phyloP scores from a whole-genome alignment of 2,113 vertebrate genomes.

The Actenoides hombroni region DNA sequence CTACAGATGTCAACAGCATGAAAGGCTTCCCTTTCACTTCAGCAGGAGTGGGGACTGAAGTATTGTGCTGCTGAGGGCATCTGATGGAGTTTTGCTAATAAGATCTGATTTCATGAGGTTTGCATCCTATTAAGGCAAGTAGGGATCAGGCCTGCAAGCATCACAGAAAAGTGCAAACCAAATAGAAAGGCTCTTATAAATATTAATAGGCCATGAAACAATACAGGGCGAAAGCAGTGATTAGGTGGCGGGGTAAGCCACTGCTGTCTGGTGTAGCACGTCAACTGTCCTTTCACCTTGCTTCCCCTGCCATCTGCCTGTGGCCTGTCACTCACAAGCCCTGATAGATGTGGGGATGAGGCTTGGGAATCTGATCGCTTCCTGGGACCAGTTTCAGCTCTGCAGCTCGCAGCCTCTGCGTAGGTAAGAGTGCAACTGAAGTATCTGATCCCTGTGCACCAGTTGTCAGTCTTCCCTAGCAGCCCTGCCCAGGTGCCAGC shows the following conservation, averaged over 20 bases:
- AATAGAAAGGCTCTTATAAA: slow-evolving; percentile 68
- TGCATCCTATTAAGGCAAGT: slow-evolving; percentile 67
- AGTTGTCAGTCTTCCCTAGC: neutral
- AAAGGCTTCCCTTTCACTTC: slow-evolving; percentile 41
- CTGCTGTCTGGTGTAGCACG: neutral
- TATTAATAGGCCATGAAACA: slow-evolving; percentile 74
- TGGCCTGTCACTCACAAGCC: neutral
- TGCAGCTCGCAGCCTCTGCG: neutral
- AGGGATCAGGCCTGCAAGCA: slow-evolving; percentile 38
- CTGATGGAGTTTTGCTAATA: slow-evolving; percentile 70
- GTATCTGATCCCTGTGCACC: neutral
- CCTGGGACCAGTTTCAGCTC: neutral
- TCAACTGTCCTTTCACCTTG: neutral
- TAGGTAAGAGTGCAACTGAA: neutral
- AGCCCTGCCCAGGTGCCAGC: neutral
- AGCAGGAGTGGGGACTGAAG: neutral
- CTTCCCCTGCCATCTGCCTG: neutral
- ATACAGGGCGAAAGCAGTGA: slow-evolving; percentile 47
- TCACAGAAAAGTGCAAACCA: slow-evolving; percentile 73
- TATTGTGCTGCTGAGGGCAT: neutral
- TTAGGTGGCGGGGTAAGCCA: neutral
- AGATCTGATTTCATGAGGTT: slow-evolving; percentile 73
- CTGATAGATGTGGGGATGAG: neutral
- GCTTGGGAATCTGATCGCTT: neutral
- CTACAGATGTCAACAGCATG: slow-evolving; percentile 46